Base-by-base conservation (phyloP, 2,113 vertebrate species). In the Nibea albiflora region DNA sequence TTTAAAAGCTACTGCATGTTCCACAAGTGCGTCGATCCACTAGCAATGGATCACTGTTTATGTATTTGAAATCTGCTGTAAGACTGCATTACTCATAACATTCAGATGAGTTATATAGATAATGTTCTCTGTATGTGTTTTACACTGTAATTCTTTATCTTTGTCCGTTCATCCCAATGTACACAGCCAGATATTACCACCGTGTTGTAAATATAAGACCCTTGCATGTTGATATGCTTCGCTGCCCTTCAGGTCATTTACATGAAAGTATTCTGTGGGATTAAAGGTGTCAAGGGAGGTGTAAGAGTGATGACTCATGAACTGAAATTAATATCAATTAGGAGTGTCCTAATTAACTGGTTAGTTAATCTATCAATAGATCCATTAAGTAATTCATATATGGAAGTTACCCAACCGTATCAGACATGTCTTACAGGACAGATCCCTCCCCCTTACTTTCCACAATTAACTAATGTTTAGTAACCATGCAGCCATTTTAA, bases 311-410 rank as follows among this genome's bases (percentile, higher is more conserved):
- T 61, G 77, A 78, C 39, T 83, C 56, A 50, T 31, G 0, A 82
- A 81, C 58, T 67, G 15, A 80, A 78, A 54, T 42, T 35, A 80
- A 47, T 54, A 82, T 72, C 49, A 68, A 60, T 88, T 73, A 77
- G 52, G 39, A 78, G 46, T 64, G 19, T 28, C 24, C 31, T 84
- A 88, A 93, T 90, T 87, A 87, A 65, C 71, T 67, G 44, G 84
- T 80, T 73, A 78, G 58, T 35, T 35, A 35, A 66, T 35, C 31
- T 35, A 35, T 35, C 31, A 35, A 35, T 8, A 7, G 31, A 85
- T 78, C 67, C 82, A 56, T 89, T 83, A 89, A 78, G 70, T 42
- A 47, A 20, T 74, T 76, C 42, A 73, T 87, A 53, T 84, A 69
- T 69, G 85, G 24, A 72, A 81, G 74, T 78, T 71, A 84, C 50